phyloP scores from a whole-genome alignment of 1,140 invertebrate species.

The Hypsibius dujardini region DNA sequence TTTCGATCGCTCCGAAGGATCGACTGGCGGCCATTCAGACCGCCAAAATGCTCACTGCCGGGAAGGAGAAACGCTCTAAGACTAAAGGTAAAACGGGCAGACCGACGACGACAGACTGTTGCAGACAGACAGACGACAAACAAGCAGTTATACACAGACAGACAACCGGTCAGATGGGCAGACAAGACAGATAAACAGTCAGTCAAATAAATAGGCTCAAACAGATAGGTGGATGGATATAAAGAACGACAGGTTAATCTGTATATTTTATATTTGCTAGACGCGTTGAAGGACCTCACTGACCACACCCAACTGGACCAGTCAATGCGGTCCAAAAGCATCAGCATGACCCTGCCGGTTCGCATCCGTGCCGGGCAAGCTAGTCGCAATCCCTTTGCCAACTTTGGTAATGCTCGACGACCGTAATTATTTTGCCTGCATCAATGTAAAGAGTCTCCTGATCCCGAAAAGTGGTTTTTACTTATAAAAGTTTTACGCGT shows the following conservation, averaged over 20 bases:
- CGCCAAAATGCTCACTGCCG: constrained; percentile 8
- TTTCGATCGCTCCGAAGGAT: constrained; percentile 16
- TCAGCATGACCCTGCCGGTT: constrained; percentile 15
- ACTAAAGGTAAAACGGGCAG: background rate
- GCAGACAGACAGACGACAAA: too few relatives aligned
- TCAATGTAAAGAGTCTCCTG: too few relatives aligned
- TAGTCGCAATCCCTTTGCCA: background rate
- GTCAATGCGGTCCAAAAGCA: constrained; percentile 3
- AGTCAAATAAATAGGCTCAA: background rate
- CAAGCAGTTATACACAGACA: too few relatives aligned
- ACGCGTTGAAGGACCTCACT: constrained; percentile 14
- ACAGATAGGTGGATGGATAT: too few relatives aligned
- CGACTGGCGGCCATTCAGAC: constrained; percentile 13
- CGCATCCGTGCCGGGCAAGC: background rate
- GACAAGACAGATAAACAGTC: background rate
- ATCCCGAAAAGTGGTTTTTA: too few relatives aligned
- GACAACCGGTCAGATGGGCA: too few relatives aligned
- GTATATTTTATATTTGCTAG: background rate
- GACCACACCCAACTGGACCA: constrained; percentile 13
- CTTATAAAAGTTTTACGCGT: too few relatives aligned
- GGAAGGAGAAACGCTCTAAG: constrained; percentile 1
- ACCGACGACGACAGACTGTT: background rate
- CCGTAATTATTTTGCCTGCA: too few relatives aligned
- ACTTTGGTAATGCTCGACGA: too few relatives aligned
- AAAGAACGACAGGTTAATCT: too few relatives aligned